A percentile compares a stretch with the other conserved stretches of the same genome.
These are phyloP conservation scores for Pissodes strobi DNA, from an alignment of 1,140 invertebrate species.

Conservation along the genomic window DNA sequence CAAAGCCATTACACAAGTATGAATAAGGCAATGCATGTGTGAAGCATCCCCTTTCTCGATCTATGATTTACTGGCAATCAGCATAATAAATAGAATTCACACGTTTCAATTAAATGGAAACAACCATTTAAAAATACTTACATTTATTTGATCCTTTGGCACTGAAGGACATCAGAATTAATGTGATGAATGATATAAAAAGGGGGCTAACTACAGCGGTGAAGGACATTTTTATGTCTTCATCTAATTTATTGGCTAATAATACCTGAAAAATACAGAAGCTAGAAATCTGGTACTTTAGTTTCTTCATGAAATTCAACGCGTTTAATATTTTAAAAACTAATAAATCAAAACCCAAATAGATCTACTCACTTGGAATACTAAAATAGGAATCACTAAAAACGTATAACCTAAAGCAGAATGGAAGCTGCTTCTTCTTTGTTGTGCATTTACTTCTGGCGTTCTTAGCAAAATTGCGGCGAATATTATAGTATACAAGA, in stretches of 20 bases:
- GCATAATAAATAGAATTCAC: no score
- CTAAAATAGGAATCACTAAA: slow-evolving; percentile 90
- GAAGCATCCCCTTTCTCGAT: no score
- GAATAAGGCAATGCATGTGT: no score
- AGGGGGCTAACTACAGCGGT: slow-evolving; percentile 86
- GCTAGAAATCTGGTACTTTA: no score
- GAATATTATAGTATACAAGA: slow-evolving; percentile 95
- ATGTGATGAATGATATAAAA: slow-evolving; percentile 84
- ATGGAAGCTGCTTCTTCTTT: slow-evolving; percentile 88
- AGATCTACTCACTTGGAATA: slow-evolving; percentile 82
- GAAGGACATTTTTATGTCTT: slow-evolving; percentile 77
- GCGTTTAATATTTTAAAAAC: no score
- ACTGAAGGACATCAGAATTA: slow-evolving; percentile 95
- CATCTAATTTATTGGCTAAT: slow-evolving; percentile 92
- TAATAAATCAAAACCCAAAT: slow-evolving; percentile 9
- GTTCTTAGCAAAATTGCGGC: slow-evolving; percentile 91
- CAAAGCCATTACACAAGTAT: no score
- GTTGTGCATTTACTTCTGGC: slow-evolving; percentile 89
- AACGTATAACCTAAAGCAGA: slow-evolving; percentile 93
- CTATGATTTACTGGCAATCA: no score
- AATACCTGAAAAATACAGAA: slow-evolving; percentile 80
- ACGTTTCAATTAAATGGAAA: no score
- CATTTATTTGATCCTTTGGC: slow-evolving; percentile 95
- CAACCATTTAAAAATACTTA: slow-evolving; percentile 62
- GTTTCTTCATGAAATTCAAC: no score